Evolutionary conservation across 2,113 vertebrate genomes (phyloP).

Genomic region (Scolopax mira): DNA sequence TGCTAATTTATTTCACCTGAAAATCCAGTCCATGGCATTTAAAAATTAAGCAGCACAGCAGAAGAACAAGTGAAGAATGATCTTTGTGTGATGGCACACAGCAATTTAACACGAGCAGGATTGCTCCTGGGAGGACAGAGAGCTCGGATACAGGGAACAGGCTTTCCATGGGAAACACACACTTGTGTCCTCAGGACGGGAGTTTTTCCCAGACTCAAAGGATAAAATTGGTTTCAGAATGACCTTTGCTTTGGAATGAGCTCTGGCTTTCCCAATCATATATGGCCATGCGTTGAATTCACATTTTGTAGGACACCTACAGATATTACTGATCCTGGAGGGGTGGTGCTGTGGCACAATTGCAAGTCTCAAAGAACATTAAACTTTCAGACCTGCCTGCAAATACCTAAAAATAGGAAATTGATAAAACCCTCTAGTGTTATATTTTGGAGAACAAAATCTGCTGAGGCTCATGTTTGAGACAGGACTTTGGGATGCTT

Average conservation of each 20-base stretch:
- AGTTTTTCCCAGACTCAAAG: neutral
- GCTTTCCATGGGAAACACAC: neutral
- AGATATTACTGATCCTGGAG: neutral
- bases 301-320: neutral
- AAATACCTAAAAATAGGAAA: constrained; percentile 32
- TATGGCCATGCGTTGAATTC: neutral
- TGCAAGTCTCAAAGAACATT: neutral
- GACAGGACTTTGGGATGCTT: neutral
- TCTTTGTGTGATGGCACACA: accelerated
- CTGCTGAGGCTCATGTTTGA: constrained; percentile 8
- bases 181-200: neutral
- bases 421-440: neutral
- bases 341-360: neutral
- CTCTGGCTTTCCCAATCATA: neutral
- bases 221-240: neutral
- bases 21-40: neutral
- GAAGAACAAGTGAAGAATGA: neutral
- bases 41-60: neutral
- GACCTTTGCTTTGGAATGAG: neutral
- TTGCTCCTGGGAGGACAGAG: neutral
- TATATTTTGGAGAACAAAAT: constrained; percentile 24
- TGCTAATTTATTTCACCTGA: neutral
- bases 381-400: constrained; percentile 20
- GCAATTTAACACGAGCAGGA: neutral
- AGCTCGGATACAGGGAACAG: neutral